phyloP scores from a whole-genome alignment of 2,888 invertebrate species.

The Acanthacorydalis orientalis region DNA sequence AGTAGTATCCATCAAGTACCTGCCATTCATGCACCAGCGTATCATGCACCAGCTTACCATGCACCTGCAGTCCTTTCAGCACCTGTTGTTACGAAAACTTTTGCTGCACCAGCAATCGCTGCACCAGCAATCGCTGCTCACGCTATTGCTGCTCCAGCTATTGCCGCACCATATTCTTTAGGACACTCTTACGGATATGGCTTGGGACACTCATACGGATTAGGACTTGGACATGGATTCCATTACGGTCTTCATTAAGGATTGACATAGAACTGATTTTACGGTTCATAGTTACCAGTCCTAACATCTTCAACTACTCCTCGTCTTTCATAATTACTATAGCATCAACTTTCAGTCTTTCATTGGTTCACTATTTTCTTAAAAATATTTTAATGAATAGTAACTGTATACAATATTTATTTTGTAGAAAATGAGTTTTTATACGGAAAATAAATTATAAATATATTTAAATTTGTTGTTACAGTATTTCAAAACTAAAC shows the following conservation, averaged over 20 bases:
- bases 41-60: not conserved
- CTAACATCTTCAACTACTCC: too few species aligned
- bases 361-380: too few species aligned
- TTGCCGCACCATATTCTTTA: not conserved
- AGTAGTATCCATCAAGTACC: not conserved
- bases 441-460: too few species aligned
- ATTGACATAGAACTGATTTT: not conserved
- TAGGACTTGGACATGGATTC: not conserved
- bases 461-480: too few species aligned
- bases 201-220: not conserved
- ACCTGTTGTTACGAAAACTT: slow-evolving; percentile 7
- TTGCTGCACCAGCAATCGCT: slow-evolving; percentile 6
- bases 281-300: too few species aligned
- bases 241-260: not conserved
- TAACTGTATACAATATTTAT: too few species aligned
- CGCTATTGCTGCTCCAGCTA: not conserved
- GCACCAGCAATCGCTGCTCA: not conserved
- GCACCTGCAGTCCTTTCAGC: not conserved
- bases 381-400: too few species aligned
- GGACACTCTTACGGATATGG: not conserved
- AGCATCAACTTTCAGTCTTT: too few species aligned
- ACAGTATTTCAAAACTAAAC: too few species aligned
- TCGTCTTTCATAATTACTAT: too few species aligned
- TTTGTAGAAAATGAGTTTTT: too few species aligned
- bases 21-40: not conserved